Percentiles rank a stretch among this genome's conserved stretches.
phyloP scores from a whole-genome alignment of 1,140 invertebrate species.

The Drosophila ironensis region DNA sequence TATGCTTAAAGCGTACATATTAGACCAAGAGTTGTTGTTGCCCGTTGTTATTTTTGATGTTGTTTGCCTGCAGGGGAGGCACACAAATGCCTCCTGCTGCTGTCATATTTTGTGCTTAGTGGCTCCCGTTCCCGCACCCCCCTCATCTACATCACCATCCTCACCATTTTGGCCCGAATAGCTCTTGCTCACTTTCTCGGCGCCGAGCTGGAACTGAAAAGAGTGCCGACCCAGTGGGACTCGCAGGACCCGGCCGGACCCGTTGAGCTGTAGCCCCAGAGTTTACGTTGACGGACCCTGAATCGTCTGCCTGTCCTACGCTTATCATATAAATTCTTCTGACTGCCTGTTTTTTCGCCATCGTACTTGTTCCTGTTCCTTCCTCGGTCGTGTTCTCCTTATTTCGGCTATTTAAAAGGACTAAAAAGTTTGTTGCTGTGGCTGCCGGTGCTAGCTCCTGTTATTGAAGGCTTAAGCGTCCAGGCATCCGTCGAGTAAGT shows the following conservation, averaged over 20 bases:
- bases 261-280: constrained; percentile 53
- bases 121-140: not conserved
- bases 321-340: constrained; percentile 78
- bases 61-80: constrained; percentile 59
- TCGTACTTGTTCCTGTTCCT: not conserved
- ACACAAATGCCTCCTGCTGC: constrained; percentile 71
- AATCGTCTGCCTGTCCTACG: constrained; percentile 47
- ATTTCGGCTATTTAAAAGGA: constrained; percentile 66
- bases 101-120: constrained; percentile 69
- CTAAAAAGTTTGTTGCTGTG: constrained; percentile 66
- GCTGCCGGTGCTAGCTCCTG: constrained; percentile 42
- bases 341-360: constrained; percentile 46
- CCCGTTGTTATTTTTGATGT: constrained; percentile 79
- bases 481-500: constrained; percentile 54
- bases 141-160: constrained; percentile 6
- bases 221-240: constrained; percentile 36
- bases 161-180: too few relatives aligned
- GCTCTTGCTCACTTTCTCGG: constrained; percentile 23
- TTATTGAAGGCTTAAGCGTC: constrained; percentile 74
- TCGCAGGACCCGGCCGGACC: constrained; percentile 42
- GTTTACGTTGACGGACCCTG: constrained; percentile 51
- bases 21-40: constrained; percentile 75
- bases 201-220: constrained; percentile 10
- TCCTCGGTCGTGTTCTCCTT: constrained; percentile 28
- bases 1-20: constrained; percentile 81